Evolutionary conservation across 2,888 invertebrate genomes (phyloP).

Genomic region (Drosophila lacicola): DNA sequence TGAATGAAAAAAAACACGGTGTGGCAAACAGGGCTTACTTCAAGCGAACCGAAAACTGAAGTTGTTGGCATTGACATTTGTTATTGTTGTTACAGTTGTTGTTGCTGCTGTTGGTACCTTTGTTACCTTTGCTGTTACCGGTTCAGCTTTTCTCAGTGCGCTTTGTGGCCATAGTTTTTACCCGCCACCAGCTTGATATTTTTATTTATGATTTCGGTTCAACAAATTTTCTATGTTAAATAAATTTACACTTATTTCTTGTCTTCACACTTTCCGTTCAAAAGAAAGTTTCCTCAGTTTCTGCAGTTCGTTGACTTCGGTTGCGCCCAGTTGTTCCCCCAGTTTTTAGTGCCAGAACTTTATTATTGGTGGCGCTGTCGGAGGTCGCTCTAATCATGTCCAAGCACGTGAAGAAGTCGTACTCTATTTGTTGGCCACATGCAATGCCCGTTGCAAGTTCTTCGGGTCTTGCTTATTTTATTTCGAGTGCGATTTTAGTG

Average conservation of each 20-base stretch:
- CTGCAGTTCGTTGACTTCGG: constrained; percentile 65
- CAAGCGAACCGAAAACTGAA: constrained; percentile 15
- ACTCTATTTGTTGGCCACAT: constrained; percentile 26
- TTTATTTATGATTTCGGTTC: constrained; percentile 38
- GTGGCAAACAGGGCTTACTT: constrained; percentile 28
- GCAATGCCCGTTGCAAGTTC: constrained; percentile 31
- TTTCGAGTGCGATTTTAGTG: not conserved
- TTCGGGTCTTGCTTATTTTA: not conserved
- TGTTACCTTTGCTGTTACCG: constrained; percentile 40
- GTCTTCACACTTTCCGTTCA: constrained; percentile 21
- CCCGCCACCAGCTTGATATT: constrained; percentile 27
- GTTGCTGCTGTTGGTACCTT: constrained; percentile 14
- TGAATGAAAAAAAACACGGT: not conserved
- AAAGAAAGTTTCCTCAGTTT: constrained; percentile 67
- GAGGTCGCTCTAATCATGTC: constrained; percentile 36
- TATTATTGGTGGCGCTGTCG: not conserved
- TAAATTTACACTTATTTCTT: constrained; percentile 71
- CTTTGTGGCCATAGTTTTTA: constrained; percentile 15
- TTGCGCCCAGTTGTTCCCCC: constrained; percentile 3
- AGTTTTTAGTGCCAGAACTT: constrained; percentile 32
- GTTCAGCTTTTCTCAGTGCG: constrained; percentile 34
- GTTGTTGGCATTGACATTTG: constrained; percentile 61
- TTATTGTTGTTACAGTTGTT: constrained; percentile 25
- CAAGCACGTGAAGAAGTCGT: constrained; percentile 38
- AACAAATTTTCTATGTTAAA: constrained; percentile 66